Percentiles rank a stretch among this genome's conserved stretches.
These are phyloP conservation scores for Danaus chrysippus DNA, from an alignment of 2,888 invertebrate genomes.

Conservation along the genomic window DNA sequence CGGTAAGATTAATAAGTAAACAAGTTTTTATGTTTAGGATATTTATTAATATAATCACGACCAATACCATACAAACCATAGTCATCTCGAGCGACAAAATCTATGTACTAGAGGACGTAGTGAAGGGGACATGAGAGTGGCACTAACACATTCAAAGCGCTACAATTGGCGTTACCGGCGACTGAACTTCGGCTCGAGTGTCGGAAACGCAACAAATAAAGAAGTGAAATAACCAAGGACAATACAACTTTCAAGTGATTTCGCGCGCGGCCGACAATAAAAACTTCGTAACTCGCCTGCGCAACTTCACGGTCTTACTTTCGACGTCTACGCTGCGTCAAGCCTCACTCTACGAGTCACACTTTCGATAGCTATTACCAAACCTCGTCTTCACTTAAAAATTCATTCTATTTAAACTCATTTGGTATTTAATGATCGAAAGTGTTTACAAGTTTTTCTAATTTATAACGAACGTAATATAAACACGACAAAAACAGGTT, in stretches of 20 bases:
- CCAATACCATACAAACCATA: conserved; percentile 21
- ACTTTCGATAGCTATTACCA: conserved; percentile 73
- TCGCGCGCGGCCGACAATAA: conserved; percentile 77
- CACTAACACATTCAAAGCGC: conserved; percentile 52
- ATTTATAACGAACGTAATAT: conserved; percentile 24
- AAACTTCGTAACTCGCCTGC: conserved; percentile 76
- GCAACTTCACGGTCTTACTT: conserved; percentile 77
- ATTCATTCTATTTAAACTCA: conserved; percentile 38
- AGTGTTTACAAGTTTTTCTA: conserved; percentile 21
- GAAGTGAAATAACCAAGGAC: conserved; percentile 78
- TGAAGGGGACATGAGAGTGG: conserved; percentile 59
- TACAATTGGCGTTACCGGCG: conserved; percentile 57
- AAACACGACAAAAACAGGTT: conserved; percentile 12
- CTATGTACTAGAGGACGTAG: conserved; percentile 47
- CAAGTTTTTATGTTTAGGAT: neutral
- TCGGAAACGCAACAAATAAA: conserved; percentile 75
- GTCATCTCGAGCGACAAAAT: conserved; percentile 39
- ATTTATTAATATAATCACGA: conserved; percentile 27
- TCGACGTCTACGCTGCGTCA: conserved; percentile 62
- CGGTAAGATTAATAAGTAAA: conserved; percentile 34
- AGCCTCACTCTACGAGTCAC: conserved; percentile 58
- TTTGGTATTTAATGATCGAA: conserved; percentile 29
- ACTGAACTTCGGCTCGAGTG: conserved; percentile 66
- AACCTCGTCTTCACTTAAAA: conserved; percentile 61
- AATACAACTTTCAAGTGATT: conserved; percentile 78